Evolutionary conservation across 2,113 vertebrate species (phyloP).

Genomic region (Numenius arquata): DNA sequence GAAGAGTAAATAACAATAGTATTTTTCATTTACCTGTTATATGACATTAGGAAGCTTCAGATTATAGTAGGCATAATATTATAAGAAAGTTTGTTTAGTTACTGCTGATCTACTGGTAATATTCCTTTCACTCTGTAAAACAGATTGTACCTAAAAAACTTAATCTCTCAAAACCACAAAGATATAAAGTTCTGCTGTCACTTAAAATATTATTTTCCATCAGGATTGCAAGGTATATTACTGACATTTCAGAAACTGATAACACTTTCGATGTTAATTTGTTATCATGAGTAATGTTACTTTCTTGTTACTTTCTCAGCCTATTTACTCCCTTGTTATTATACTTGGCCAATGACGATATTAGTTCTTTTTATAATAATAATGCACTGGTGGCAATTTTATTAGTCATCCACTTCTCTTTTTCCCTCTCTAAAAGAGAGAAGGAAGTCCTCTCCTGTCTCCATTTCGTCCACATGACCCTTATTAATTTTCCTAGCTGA

Average conservation of each 20-base stretch:
- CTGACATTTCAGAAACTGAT: not conserved
- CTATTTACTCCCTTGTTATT: not conserved
- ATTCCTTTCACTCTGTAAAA: not conserved
- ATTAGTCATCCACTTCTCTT: not conserved
- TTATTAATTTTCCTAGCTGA: not conserved
- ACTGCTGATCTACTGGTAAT: not conserved
- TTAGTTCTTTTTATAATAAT: not conserved
- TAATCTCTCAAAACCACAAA: not conserved
- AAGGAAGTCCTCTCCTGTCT: no score
- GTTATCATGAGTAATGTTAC: not conserved
- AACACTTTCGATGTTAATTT: accelerated
- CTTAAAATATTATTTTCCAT: not conserved
- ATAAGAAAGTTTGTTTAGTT: not conserved
- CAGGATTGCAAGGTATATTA: not conserved
- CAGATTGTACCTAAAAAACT: not conserved
- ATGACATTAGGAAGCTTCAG: not conserved
- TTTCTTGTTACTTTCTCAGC: not conserved
- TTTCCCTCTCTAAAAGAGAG: not conserved
- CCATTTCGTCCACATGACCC: not conserved
- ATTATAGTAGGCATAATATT: not conserved
- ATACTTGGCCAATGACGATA: not conserved
- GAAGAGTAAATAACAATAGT: not conserved
- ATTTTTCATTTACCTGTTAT: not conserved
- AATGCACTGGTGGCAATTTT: not conserved
- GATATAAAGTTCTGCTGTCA: not conserved